Conservation (phyloP, 2,113 vertebrate genomes). For the Eulemur macaco region DNA sequence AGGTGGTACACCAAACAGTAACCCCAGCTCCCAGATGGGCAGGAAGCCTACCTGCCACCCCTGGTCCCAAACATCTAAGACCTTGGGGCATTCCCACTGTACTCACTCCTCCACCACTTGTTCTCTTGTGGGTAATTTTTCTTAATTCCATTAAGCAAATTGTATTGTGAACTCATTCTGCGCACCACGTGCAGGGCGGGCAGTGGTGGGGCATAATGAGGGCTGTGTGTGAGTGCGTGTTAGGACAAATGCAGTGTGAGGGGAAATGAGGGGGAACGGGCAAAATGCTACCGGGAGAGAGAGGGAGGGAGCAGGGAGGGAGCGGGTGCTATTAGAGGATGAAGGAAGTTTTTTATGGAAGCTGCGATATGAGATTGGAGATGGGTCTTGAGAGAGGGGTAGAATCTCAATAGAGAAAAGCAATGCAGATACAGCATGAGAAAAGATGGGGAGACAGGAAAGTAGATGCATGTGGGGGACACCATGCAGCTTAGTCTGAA, state of each 20-base stretch:
- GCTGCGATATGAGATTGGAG: background rate
- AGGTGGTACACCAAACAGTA: background rate
- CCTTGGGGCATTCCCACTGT: background rate
- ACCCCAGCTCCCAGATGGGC: background rate
- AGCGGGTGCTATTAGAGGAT: background rate
- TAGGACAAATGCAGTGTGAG: background rate
- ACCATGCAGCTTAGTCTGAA: background rate
- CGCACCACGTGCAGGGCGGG: background rate
- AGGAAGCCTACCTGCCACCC: background rate
- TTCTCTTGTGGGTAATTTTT: background rate
- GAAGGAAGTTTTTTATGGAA: background rate
- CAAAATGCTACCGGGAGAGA: background rate
- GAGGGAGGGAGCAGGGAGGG: background rate
- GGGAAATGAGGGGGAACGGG: background rate
- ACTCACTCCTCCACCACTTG: background rate
- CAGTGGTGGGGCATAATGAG: background rate
- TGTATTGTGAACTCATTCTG: background rate
- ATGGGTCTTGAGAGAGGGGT: background rate
- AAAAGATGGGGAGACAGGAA: background rate
- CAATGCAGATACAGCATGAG: background rate
- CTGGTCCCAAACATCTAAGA: background rate
- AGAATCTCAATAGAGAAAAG: background rate
- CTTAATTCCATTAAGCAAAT: background rate
- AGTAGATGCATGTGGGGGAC: background rate
- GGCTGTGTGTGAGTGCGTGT: background rate